These are phyloP conservation scores for Nematostella vectensis DNA, from an alignment of 92 coral and sea anemone species.

Conservation along the genomic window DNA sequence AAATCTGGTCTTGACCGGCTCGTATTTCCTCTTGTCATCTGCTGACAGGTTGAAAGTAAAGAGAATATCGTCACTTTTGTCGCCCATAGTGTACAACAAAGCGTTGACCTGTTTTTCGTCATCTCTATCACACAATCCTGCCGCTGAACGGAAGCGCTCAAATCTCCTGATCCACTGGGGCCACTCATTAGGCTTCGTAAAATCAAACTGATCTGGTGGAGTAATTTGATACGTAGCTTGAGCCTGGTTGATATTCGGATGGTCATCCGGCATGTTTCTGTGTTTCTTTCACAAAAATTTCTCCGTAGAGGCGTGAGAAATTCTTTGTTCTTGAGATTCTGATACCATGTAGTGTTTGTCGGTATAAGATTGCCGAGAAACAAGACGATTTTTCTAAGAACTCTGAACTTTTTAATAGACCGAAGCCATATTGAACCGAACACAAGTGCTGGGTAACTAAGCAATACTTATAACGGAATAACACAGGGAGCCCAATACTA, in stretches of 20 bases:
- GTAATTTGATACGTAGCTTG: not conserved
- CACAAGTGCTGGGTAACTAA: no score
- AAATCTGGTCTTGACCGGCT: conserved; percentile 33
- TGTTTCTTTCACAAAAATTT: no score
- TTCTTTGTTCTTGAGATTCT: not conserved
- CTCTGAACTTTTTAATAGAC: no score
- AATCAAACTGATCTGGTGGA: conserved; percentile 19
- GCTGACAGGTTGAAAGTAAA: conserved; percentile 37
- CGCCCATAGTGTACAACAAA: conserved; percentile 55
- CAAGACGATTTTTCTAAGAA: conserved; percentile 1
- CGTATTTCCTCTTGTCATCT: conserved; percentile 41
- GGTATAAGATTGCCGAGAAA: not conserved
- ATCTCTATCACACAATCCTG: conserved; percentile 40
- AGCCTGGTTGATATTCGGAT: not conserved
- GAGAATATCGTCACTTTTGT: conserved; percentile 62
- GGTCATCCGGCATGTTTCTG: not conserved
- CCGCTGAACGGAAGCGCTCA: conserved; percentile 39
- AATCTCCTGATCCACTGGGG: conserved; percentile 63
- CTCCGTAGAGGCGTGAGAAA: no score
- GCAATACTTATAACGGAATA: no score
- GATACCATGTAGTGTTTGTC: not conserved
- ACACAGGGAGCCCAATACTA: no score
- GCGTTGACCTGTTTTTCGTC: conserved; percentile 53
- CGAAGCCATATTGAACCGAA: no score
- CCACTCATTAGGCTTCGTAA: conserved; percentile 44